Evolutionary conservation across 2,888 invertebrate genomes (phyloP), one percentile per base, ranked within the genome.

Genomic region (Halocaridina rubra): DNA sequence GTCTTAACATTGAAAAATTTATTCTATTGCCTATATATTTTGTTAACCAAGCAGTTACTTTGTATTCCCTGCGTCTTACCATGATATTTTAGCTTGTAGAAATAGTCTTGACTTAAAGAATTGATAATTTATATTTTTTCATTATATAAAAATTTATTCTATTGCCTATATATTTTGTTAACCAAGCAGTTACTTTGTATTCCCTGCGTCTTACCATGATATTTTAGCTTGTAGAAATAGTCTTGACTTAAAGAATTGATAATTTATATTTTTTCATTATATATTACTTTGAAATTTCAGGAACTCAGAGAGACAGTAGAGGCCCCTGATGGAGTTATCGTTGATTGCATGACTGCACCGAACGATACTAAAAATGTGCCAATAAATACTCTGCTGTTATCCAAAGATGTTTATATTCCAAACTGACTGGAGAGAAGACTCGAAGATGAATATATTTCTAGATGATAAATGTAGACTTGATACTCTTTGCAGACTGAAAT

Each of bases 361-460:
- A n/a, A n/a, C n/a, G n/a, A n/a, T 22, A 22, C 32, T 59, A 61
- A 16, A 61, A 77, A 59, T 77, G 77, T 77, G 77, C 77, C 77
- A 77, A 77, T 61, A 61, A n/a, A 77, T 77, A 61, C 61, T 77
- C 77, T 77, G 59, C 30, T 77, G 59, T 59, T 32, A 77, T 77
- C 77, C 77, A 77, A 77, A 61, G 77, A 77, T 32, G 59, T 77
- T 61, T 77, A 61, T 30, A 30, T 10, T 29, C 59, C n/a, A n/a
- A n/a, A n/a, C n/a, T n/a, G n/a, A n/a, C n/a, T n/a, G n/a, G n/a
- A n/a, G n/a, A n/a, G n/a, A n/a, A n/a, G n/a, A n/a, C n/a, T n/a
- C n/a, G n/a, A n/a, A n/a, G n/a, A n/a, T n/a, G n/a, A n/a, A n/a
- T n/a, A n/a, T n/a, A n/a, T n/a, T n/a, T n/a, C n/a, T n/a, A n/a